Conservation (phyloP, 2,113 vertebrate species). For the Raja brachyura region DNA sequence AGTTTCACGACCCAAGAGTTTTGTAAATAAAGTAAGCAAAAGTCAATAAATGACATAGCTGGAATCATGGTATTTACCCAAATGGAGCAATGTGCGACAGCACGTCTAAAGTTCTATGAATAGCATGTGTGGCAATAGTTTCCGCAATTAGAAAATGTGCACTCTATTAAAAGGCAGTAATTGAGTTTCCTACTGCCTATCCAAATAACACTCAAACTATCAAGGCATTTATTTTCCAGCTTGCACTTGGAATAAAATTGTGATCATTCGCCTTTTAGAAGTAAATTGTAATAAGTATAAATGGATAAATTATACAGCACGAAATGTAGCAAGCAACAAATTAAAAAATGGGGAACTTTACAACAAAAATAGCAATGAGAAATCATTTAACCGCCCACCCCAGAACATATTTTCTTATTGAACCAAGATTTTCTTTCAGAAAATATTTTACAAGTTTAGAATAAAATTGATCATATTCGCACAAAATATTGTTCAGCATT, state of each 20-base stretch:
- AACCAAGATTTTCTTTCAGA: background rate
- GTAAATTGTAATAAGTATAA: background rate
- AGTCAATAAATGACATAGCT: background rate
- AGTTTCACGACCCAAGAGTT: background rate
- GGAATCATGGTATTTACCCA: too few relatives aligned
- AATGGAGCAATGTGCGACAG: background rate
- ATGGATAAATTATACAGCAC: background rate
- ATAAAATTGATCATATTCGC: too few relatives aligned
- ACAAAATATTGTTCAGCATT: background rate
- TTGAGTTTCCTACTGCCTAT: background rate
- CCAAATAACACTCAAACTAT: background rate
- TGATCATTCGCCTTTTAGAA: background rate
- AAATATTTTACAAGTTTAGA: background rate
- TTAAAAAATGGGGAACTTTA: background rate
- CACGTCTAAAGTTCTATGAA: background rate
- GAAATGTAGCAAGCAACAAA: background rate
- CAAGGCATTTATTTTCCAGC: background rate
- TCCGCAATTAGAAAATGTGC: background rate
- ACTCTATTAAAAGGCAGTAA: background rate
- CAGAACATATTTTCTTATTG: background rate
- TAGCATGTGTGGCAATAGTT: background rate
- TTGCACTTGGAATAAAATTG: background rate
- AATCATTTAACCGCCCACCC: background rate
- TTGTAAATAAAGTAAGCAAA: background rate
- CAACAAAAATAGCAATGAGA: background rate